Evolutionary conservation across 2,888 invertebrate genomes (phyloP).

Genomic region (Orthosia gothica): DNA sequence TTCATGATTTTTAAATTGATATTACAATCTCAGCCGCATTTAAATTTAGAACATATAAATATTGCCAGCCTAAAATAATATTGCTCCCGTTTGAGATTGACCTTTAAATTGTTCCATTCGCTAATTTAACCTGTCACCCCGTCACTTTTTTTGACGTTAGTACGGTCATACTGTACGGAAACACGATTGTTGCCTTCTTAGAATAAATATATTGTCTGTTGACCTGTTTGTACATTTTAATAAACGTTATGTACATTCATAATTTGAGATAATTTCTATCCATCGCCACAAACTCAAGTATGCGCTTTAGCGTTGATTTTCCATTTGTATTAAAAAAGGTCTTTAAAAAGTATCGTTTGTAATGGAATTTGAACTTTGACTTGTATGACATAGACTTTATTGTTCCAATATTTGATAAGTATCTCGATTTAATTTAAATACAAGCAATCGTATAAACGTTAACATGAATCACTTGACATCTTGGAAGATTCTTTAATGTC

Average conservation of each 20-base stretch:
- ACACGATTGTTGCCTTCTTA: constrained; percentile 18
- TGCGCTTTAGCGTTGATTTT: no score
- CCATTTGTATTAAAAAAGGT: no score
- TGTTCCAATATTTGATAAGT: no score
- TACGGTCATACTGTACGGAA: constrained; percentile 9
- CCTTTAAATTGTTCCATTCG: constrained; percentile 46
- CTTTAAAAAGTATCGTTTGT: no score
- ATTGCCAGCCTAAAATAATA: constrained; percentile 26
- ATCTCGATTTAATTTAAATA: no score
- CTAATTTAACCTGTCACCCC: constrained; percentile 38
- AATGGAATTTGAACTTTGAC: no score
- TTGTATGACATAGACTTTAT: no score
- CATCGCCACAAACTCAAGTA: no score
- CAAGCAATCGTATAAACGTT: neutral
- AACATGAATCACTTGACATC: constrained; percentile 24
- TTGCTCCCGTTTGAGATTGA: constrained; percentile 22
- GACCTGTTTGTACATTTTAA: constrained; percentile 15
- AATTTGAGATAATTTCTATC: no score
- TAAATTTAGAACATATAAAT: constrained; percentile 6
- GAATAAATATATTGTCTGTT: constrained; percentile 33
- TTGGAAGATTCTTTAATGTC: constrained; percentile 32
- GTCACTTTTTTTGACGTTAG: constrained; percentile 31
- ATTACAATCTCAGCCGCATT: neutral
- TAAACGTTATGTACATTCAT: no score
- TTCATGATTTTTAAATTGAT: constrained; percentile 1